Evolutionary conservation across 2,797 vertebrate genomes (phyloP), one percentile per base, ranked within the genome.

Genomic region (Aulostomus chinensis): DNA sequence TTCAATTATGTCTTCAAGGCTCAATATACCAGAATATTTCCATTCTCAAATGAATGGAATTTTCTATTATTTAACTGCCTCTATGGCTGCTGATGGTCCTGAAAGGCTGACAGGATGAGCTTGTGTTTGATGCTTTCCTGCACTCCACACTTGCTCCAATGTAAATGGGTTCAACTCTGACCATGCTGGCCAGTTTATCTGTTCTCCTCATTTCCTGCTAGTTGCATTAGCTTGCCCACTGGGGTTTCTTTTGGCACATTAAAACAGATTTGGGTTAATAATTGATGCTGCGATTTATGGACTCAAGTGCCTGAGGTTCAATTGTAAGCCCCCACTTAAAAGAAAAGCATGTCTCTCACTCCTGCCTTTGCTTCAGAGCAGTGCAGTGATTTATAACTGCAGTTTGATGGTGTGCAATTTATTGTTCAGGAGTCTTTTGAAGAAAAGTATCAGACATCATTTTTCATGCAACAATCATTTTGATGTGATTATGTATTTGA

Each of bases 231-330:
- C 68, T 46, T 12, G 17, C 43, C 82, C 78, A 9, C 54, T 49
- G 82, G 86, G 86, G 68, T 79, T 87, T 88, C 84, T 80, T 88
- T 88, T 86, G 71, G 84, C 88, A 88, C 86, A 88, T 90, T 88
- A 88, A 87, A 86, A 83, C 80, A 85, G 85, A 88, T 88, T 87
- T 87, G 65, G 80, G 72, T 90, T 80, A 90, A 90, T 90, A 88
- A 90, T 90, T 88, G 81, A 90, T 90, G 84, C 64, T 65, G 68
- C 76, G 43, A 88, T 88, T 87, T 90, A 88, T 88, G 86, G 83
- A 85, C 80, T 86, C 53, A 22, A 80, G 78, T 77, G 86, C 78
- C 84, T 32, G 67, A 76, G 83, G 82, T 86, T 84, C 80, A 74
- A 73, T 71, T 78, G 82, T 83, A 73, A 78, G 78, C 70, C 60